These are phyloP conservation scores for Tetropium fuscum DNA, from an alignment of 2,888 invertebrate species.

Conservation along the genomic window DNA sequence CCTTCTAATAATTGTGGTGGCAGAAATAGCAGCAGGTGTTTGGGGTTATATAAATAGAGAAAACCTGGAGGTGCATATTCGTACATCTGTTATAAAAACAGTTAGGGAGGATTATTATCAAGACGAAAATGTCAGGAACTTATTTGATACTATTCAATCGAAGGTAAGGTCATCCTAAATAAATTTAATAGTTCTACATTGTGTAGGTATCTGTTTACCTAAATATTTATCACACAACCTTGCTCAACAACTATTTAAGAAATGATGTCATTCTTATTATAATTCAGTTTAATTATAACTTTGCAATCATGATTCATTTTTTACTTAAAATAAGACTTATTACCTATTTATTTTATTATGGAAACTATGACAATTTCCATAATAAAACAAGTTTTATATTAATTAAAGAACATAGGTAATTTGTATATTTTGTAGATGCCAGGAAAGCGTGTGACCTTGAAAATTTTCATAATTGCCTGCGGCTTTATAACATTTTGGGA, in stretches of 20 bases:
- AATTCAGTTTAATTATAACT: slow-evolving; percentile 22
- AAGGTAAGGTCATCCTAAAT: slow-evolving; percentile 65
- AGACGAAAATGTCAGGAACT: slow-evolving; percentile 68
- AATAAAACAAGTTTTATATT: too few relatives aligned
- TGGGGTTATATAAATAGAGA: slow-evolving; percentile 82
- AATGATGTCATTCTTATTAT: slow-evolving; percentile 17
- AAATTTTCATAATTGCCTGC: too few relatives aligned
- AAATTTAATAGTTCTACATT: slow-evolving; percentile 7
- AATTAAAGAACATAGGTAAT: too few relatives aligned
- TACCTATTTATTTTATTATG: too few relatives aligned
- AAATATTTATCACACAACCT: slow-evolving; percentile 6
- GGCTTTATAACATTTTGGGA: too few relatives aligned
- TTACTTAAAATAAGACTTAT: too few relatives aligned
- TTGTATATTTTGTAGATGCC: too few relatives aligned
- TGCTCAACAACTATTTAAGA: not conserved
- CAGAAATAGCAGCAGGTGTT: slow-evolving; percentile 81
- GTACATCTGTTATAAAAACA: slow-evolving; percentile 72
- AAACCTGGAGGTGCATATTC: slow-evolving; percentile 74
- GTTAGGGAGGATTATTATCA: slow-evolving; percentile 74
- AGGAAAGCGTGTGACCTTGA: too few relatives aligned
- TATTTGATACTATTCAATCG: slow-evolving; percentile 77
- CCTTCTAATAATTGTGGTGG: slow-evolving; percentile 81
- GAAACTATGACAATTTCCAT: too few relatives aligned
- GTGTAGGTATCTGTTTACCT: slow-evolving; percentile 23
- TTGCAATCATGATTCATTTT: slow-evolving; percentile 2